Base-by-base conservation (phyloP, 2,797 vertebrate species). In the Benthosema pterotum region DNA sequence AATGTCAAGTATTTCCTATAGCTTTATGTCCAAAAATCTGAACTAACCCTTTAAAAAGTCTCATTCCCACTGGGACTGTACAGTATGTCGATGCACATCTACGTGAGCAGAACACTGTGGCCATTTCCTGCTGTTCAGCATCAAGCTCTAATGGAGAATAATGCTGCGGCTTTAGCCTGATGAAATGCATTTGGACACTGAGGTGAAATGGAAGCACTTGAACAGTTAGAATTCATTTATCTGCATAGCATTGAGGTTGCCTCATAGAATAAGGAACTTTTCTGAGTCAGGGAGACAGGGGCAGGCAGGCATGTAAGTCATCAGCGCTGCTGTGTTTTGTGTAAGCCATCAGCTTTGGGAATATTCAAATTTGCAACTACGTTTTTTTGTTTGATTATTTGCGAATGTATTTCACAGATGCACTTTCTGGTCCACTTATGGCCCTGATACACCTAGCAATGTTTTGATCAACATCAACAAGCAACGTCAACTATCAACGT, bases 61-160 rank as follows among this genome's bases (percentile, higher is more conserved):
- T 62, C 59, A 16, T 11, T 67, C 61, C 43, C 61, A 74, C 80
- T 67, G 83, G 87, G 84, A 85, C 79, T 83, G 83, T 65, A 38
- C 32, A 38, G 32, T 38, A 38, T 38, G 32, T 79, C 86, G 90
- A 42, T n/a, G 4, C 38, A 64, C 87, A 90, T 92, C 87, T 86
- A 48, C 51, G 82, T 92, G 93, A 94, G 93, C 90, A 93, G 93
- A 89, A 83, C 63, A 66, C 84, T 87, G 83, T 80, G 88, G 92
- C 86, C 91, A 89, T 92, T 92, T 93, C 91, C 92, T 92, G 91
- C 93, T 94, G 92, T 86, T 94, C 92, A 91, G 89, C 90, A 91
- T 95, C 93, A 93, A 81, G 78, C 77, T 86, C 15, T 93, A 92
- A 61, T 51, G 16, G 28, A 57, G 79, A 78, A 52, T 91, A 91